phyloP scores from a whole-genome alignment of 2,113 vertebrate genomes.

The Nycticorax nycticorax region DNA sequence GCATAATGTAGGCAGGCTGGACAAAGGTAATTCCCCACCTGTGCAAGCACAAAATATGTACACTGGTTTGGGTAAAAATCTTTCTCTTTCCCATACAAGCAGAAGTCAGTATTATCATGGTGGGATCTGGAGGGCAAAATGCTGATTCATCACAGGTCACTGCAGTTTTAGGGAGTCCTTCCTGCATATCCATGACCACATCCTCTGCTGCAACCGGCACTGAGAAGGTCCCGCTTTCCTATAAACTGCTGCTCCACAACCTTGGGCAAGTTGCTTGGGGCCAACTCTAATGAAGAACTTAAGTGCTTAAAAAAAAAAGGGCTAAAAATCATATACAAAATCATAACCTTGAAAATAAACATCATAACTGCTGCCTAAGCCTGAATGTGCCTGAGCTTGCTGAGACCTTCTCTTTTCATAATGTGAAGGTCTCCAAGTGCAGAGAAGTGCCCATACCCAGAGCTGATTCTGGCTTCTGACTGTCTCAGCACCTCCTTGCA shows the following conservation, averaged over 20 bases:
- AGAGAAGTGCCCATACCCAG: neutral
- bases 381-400: neutral
- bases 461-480: neutral
- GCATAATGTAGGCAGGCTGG: neutral
- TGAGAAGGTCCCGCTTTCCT: neutral
- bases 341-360: neutral
- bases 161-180: neutral
- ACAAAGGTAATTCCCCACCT: neutral
- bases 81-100: neutral
- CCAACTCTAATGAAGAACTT: neutral
- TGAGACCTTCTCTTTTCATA: rapidly evolving
- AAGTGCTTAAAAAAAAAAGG: neutral
- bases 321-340: neutral
- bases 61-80: neutral
- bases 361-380: neutral
- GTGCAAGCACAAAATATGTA: neutral
- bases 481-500: neutral
- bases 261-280: neutral
- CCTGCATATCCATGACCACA: neutral
- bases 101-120: neutral
- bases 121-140: neutral
- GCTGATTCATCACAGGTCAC: neutral
- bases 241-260: neutral
- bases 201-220: neutral
- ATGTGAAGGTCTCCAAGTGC: neutral